Percentiles rank a stretch among this genome's conserved stretches.
These are phyloP conservation scores for Cyphomyrus plagiostoma DNA, from an alignment of 2,113 vertebrate genomes.

Conservation along the genomic window DNA sequence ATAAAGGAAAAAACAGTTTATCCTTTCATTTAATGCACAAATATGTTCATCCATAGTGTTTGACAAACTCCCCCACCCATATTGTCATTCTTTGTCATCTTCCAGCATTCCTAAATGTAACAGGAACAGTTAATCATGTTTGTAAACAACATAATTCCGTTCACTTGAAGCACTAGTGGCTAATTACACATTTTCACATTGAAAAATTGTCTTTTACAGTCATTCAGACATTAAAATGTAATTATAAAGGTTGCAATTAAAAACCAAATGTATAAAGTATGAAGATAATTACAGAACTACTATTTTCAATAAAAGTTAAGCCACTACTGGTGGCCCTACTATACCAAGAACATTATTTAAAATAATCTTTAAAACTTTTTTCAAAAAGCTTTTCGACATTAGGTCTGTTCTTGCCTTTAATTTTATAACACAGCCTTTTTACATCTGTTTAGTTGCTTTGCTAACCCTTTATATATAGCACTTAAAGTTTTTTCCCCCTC, in stretches of 20 bases:
- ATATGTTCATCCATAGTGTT: neutral
- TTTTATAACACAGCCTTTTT: neutral
- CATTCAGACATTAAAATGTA: neutral
- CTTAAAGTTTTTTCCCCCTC: neutral
- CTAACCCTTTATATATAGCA: neutral
- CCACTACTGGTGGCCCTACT: neutral
- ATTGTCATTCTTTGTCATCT: neutral
- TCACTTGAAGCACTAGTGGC: neutral
- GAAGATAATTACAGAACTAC: neutral
- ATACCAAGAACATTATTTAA: neutral
- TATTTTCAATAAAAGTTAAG: neutral
- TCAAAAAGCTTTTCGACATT: neutral
- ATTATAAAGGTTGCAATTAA: neutral
- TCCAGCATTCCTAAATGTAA: neutral
- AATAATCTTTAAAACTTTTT: neutral
- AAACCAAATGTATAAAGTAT: neutral
- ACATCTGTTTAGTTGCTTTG: neutral
- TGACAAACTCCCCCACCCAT: neutral
- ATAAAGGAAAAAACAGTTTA: neutral
- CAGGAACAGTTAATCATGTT: neutral
- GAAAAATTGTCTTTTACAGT: neutral
- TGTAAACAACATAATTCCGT: neutral
- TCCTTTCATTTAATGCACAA: neutral
- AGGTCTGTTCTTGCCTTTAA: neutral
- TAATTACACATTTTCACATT: neutral